A percentile compares a stretch with the other conserved stretches of the same genome.
Evolutionary conservation across 2,888 invertebrate species (phyloP).

Genomic region (Gisinianus flammeolus): DNA sequence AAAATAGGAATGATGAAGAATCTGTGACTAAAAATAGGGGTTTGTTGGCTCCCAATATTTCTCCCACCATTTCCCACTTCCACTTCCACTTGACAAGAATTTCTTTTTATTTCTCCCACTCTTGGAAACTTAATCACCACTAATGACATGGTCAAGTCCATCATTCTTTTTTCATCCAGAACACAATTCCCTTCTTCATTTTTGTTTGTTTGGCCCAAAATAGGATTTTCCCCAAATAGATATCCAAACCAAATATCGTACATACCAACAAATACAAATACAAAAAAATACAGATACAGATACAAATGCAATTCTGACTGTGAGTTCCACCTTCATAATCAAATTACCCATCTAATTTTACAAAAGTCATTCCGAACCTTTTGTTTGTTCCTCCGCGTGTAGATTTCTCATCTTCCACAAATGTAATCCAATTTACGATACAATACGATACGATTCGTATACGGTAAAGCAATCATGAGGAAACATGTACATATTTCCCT

Average conservation of each 20-base stretch:
- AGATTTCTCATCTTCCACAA: no score
- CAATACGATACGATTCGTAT: no score
- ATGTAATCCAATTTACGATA: background rate
- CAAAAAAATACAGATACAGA: no score
- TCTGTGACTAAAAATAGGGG: background rate
- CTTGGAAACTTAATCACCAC: slow-evolving; percentile 24
- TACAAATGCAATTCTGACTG: no score
- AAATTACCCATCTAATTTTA: no score
- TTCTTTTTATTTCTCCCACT: slow-evolving; percentile 14
- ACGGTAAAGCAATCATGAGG: no score
- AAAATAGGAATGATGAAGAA: background rate
- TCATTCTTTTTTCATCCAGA: background rate
- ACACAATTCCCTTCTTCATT: background rate
- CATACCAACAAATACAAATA: no score
- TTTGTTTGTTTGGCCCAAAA: background rate
- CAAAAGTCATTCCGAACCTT: no score
- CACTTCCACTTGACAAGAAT: slow-evolving; percentile 3
- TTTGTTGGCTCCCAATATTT: background rate
- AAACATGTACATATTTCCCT: no score
- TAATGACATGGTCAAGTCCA: slow-evolving; percentile 35
- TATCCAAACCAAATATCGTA: no score
- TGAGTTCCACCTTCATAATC: no score
- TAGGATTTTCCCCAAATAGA: background rate
- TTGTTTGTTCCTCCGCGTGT: no score
- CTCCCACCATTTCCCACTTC: background rate